Base-by-base conservation (phyloP, 2,797 vertebrate genomes). In the Alfaro cultratus region DNA sequence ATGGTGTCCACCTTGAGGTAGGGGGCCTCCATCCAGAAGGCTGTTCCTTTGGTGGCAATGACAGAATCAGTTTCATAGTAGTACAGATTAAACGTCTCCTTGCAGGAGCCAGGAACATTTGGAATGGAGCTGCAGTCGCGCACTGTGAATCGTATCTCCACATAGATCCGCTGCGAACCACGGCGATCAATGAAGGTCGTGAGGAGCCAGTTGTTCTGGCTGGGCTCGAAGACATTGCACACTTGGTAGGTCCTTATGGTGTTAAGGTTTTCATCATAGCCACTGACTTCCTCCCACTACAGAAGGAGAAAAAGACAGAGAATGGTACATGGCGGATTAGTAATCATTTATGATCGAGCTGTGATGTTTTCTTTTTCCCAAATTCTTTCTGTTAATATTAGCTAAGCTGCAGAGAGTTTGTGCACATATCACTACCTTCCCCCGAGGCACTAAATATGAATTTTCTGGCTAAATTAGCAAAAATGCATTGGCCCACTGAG, bases 1-100 rank as follows among this genome's bases (percentile, higher is more conserved):
- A 99, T 99, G 79, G 98, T 99, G 96, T 99, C 98, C 86, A 99
- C 98, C 91, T 99, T 99, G 92, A 99, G 97, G 94, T 99, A 99
- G 83, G 98, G 98, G 10, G 98, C 97, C 93, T 99, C 98, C 13
- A 97, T 99, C 98, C 98, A 99, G 95, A 99, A 99, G 80, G 97
- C 95, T 0, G 97, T 97, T 91, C 98, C 97, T 93, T 99, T 99
- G 80, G 97, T 98, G 93, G 97, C 97, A 34, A 99, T 98, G 83
- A 99, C 97, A 0, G 98, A 97, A 87, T 99, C 98, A 0, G 95
- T 97, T 92, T 99, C 98, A 51, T 99, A 99, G 93, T 99, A 99
- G 91, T 99, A 99, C 78, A 99, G 95, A 90, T 99, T 99, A 93
- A 99, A 99, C 4, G 98, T 99, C 95, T 99, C 98, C 91, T 99